A percentile compares a stretch with the other conserved stretches of the same genome.
phyloP scores from a whole-genome alignment of 2,113 vertebrate genomes.

The Oreochromis niloticus region DNA sequence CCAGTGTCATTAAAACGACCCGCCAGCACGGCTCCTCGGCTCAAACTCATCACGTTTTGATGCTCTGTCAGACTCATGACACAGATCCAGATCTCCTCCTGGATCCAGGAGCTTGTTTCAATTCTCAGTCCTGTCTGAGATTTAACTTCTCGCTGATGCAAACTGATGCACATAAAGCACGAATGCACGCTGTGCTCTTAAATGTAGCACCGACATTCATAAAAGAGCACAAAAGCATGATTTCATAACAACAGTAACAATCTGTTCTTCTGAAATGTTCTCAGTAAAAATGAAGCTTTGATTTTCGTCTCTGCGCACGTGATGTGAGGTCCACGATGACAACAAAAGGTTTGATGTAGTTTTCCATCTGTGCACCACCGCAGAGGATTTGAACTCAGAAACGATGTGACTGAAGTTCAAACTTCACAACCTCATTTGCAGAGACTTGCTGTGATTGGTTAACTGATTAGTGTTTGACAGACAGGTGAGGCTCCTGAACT shows the following conservation, averaged over 20 bases:
- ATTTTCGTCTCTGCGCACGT: background rate
- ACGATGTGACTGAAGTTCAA: background rate
- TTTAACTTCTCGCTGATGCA: background rate
- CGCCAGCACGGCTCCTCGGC: background rate
- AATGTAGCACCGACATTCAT: background rate
- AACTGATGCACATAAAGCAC: accelerated
- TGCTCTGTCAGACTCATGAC: accelerated
- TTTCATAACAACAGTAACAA: background rate
- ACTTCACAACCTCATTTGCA: background rate
- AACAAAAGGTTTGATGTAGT: accelerated
- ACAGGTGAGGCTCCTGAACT: background rate
- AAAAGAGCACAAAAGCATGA: accelerated
- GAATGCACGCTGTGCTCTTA: background rate
- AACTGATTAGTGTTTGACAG: background rate
- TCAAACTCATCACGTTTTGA: background rate
- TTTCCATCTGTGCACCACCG: background rate
- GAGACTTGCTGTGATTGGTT: background rate
- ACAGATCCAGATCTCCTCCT: background rate
- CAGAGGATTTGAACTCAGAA: background rate
- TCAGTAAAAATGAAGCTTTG: background rate
- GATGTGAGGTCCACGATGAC: background rate
- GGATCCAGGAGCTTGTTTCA: background rate
- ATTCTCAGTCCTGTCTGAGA: background rate
- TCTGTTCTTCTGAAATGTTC: background rate
- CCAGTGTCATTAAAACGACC: background rate